Base-by-base conservation (phyloP, 2,797 vertebrate genomes). In the Pangasius djambal region DNA sequence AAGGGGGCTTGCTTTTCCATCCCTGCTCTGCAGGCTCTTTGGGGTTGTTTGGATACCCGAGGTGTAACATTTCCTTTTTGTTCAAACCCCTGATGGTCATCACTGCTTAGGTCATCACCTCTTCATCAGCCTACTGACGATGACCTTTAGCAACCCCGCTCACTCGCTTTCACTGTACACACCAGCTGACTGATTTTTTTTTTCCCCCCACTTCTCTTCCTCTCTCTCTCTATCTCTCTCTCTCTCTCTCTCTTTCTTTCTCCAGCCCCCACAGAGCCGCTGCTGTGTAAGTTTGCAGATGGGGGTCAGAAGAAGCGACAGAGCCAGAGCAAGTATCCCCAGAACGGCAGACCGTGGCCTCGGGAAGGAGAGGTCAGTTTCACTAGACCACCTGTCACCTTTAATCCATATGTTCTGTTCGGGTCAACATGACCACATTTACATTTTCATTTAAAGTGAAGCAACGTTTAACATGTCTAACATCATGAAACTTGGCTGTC, bases 231-330 rank as follows among this genome's bases (percentile, higher is more conserved):
- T 77, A n/a, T 40, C 50, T 44, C 61, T 61, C 37, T 91, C 61
- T 61, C 37, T 91, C 89, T 85, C 69, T 94, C 95, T 96, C 92
- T 94, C 94, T 34, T 31, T 83, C 40, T 85, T 70, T 70, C 94
- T 93, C 89, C 94, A 99, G 98, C 97, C 93, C 98, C 98, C 90
- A 97, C 96, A 93, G 98, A 99, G 95, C 98, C 98, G 88, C 96
- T 99, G 95, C 96, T 99, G 96, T 99, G 98, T 96, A 99, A 99
- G 96, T 99, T 99, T 94, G 98, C 98, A 93, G 98, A 99, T 86
- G 98, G 98, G 94, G 98, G 98, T 92, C 98, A 99, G 96, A 99
- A 99, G 95, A 99, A 99, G 95, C 96, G 98, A 89, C 98, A 99
- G 95, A 99, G 97, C 95, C 98, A 99, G 96, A 97, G 97, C 95